Evolutionary conservation across 2,797 vertebrate genomes (phyloP).

Genomic region (Danio kyathit): DNA sequence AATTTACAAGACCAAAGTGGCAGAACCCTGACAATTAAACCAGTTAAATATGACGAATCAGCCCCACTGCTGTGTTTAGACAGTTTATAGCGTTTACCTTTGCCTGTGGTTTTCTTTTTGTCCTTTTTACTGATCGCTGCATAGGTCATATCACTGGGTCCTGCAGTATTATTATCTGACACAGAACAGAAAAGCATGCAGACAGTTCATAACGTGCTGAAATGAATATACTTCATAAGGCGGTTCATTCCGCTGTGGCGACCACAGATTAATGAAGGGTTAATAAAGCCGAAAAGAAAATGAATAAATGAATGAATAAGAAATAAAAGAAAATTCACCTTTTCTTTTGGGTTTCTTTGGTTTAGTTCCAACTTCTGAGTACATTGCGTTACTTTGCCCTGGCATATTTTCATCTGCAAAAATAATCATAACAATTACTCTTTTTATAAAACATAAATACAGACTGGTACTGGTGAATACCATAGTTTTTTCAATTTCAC

Average conservation of each 20-base stretch:
- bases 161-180: not conserved
- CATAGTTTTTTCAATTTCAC: not conserved
- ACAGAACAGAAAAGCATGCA: not conserved
- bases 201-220: no score
- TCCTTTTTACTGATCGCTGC: not conserved
- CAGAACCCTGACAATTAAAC: no score
- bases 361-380: not conserved
- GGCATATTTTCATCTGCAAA: not conserved
- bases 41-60: not conserved
- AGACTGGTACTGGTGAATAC: not conserved
- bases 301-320: no score
- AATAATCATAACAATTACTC: not conserved
- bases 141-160: conserved; percentile 2
- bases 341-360: not conserved
- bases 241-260: no score
- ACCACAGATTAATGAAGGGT: no score
- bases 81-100: not conserved
- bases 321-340: not conserved
- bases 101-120: not conserved
- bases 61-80: not conserved
- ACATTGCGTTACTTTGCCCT: not conserved
- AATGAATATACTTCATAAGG: not conserved
- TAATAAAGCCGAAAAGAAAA: no score
- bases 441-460: not conserved
- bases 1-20: no score